Base-by-base conservation (phyloP, 2,888 invertebrate species). In the Anthrax anthrax region DNA sequence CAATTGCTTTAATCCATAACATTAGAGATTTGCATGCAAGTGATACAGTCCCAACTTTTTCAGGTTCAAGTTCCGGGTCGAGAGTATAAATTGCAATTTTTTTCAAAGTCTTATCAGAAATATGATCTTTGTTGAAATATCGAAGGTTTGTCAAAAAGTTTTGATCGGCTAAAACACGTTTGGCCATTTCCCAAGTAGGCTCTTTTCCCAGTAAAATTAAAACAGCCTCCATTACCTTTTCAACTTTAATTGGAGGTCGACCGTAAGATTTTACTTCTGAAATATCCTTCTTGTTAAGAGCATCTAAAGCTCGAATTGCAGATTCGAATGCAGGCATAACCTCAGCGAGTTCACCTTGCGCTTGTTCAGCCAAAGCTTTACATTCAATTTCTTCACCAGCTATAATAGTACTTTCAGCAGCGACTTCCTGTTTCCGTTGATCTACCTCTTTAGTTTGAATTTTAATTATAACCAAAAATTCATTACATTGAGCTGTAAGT, bases 1-100 rank as follows among this genome's bases (percentile, higher is more conserved):
- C 89, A 64, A 92, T 91, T 3, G 91, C 91, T 49, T 86, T 74
- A 17, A 89, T 90, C 92, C 92, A 92, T 60, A 86, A 77, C 61
- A 88, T 88, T 19, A 92, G 70, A 2, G 90, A 90, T 66, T 87
- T 88, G 18, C 90, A 89, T 0, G 91, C 91, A 1, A 74, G 58
- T 0, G 91, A 91, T 37, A 90, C 88, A 2, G 77, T 71, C 1
- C 89, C 91, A 2, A 92, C 85, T 58, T 87, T 87, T 46, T 87
- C 84, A 0, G 91, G 90, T 45, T 87, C 82, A 60, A 92, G 84
- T 62, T 91, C 90, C 0, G 83, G 79, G 65, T 85, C 84, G 29
- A 75, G 72, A 0, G 86, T 85, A 62, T 89, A 91, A 2, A 75
- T 74, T 18, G 75, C 81, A 49, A 92, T 84, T 64, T 84, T 84